phyloP scores from a whole-genome alignment of 2,888 invertebrate genomes.

The Chloroclysta siterata region DNA sequence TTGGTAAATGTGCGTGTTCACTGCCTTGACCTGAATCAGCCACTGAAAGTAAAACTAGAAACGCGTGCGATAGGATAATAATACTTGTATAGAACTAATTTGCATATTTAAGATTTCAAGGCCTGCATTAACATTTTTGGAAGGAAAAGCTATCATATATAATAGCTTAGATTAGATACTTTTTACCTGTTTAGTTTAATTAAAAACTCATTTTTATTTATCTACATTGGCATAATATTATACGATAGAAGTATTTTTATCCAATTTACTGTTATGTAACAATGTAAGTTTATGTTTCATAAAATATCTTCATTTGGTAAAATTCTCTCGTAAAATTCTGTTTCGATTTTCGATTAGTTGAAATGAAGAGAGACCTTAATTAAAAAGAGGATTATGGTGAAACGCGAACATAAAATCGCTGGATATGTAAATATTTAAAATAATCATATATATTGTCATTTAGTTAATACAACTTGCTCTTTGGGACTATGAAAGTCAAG shows the following conservation, averaged over 20 bases:
- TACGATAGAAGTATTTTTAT: too few relatives aligned
- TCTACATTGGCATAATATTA: too few relatives aligned
- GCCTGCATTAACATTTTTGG: too few relatives aligned
- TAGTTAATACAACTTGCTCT: too few relatives aligned
- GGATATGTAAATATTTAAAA: not conserved
- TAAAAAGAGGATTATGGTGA: constrained; percentile 1
- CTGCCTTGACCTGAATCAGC: constrained; percentile 35
- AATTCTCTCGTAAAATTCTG: constrained; percentile 8
- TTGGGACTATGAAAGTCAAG: too few relatives aligned
- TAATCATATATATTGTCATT: not conserved
- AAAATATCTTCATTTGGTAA: constrained; percentile 13
- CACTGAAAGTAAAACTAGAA: constrained; percentile 22
- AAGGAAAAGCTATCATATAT: too few relatives aligned
- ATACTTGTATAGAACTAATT: constrained; percentile 18
- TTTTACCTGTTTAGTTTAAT: too few relatives aligned
- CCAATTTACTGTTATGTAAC: too few relatives aligned
- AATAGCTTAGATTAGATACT: too few relatives aligned
- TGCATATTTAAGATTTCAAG: not conserved
- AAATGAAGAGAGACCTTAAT: constrained; percentile 17
- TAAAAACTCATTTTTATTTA: too few relatives aligned
- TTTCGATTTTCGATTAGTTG: constrained; percentile 7
- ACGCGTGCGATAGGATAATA: constrained; percentile 33
- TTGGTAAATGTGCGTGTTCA: constrained; percentile 32
- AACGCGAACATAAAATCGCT: constrained; percentile 2
- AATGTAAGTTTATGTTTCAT: not conserved